Evolutionary conservation across 1,140 invertebrate species (phyloP), one percentile per base, ranked within the genome.

Genomic region (Bombus sylvicola): DNA sequence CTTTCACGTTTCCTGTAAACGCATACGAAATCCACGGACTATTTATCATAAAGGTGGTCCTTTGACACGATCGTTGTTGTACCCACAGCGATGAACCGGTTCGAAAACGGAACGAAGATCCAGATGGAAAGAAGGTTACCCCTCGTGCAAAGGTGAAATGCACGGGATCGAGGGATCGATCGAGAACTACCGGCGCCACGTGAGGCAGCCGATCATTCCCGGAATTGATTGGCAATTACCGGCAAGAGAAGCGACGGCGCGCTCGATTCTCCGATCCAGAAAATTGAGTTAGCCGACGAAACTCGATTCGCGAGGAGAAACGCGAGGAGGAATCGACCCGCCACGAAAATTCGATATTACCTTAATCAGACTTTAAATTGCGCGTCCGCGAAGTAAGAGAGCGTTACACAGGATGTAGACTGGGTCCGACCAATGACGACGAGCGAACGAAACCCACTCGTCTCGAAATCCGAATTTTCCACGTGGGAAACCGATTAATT

Each of bases 151-250:
- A 8, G 59, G 18, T 53, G 47, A 53, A 53, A 53, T 22, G 18
- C 47, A 53, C 5, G 1, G 47, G 47, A 68, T 78, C 72, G 57
- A 81, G 74, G 74, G 89, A 75, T 87, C 88, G 81, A 81, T 43
- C 28, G 72, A 15, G 37, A 1, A 22, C n/a, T 25, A 86, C 72
- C 78, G 62, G 43, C 86, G 74, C 72, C 69, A 85, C 81, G 62
- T 34, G 85, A 71, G 64, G 62, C 31, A n/a, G 15, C 72, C 57
- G 64, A 87, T 81, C 53, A 64, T 69, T 75, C 89, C 85, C 81
- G 78, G 79, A 85, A 90, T 87, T 90, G 88, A 90, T 90, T 90
- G 89, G 86, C 86, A 90, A 90, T 90, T 90, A 90, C 82, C 80
- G 79, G 78, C 59, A 47, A 64, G 72, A 62, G 79, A 39, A 41